Conservation (phyloP, 2,113 vertebrate genomes). For the Myocastor coypus region DNA sequence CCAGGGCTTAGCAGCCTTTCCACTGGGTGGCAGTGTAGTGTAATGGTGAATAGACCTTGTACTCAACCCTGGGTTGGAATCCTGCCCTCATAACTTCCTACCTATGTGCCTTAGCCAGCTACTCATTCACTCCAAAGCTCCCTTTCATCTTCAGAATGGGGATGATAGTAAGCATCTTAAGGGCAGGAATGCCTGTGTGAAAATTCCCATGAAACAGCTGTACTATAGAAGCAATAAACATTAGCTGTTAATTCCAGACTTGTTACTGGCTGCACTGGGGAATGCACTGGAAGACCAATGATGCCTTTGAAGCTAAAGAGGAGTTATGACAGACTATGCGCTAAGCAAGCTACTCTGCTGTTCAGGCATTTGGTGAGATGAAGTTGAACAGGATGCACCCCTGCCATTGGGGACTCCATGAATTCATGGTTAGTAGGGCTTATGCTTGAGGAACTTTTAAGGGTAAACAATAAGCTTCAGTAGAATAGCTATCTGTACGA, state of each 20-base stretch:
- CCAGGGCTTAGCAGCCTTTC: not conserved
- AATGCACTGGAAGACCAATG: not conserved
- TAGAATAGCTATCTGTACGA: not conserved
- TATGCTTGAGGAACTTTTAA: not conserved
- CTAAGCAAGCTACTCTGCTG: not conserved
- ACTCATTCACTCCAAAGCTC: not conserved
- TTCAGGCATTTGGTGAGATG: not conserved
- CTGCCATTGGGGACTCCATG: not conserved
- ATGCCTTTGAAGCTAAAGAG: not conserved
- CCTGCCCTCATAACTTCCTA: not conserved
- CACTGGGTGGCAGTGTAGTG: constrained; percentile 47
- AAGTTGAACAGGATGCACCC: no score
- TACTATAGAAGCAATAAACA: not conserved
- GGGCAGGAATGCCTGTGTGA: not conserved
- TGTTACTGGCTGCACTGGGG: not conserved
- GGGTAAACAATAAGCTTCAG: not conserved
- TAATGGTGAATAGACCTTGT: not conserved
- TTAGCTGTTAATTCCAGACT: not conserved
- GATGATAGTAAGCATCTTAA: not conserved
- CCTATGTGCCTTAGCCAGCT: not conserved
- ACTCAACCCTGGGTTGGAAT: not conserved
- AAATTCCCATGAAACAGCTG: not conserved
- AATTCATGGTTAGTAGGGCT: not conserved
- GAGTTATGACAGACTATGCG: not conserved
- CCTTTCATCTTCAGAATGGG: not conserved